Conservation (phyloP, 2,797 vertebrate species). For the Rhynchotus rufescens region DNA sequence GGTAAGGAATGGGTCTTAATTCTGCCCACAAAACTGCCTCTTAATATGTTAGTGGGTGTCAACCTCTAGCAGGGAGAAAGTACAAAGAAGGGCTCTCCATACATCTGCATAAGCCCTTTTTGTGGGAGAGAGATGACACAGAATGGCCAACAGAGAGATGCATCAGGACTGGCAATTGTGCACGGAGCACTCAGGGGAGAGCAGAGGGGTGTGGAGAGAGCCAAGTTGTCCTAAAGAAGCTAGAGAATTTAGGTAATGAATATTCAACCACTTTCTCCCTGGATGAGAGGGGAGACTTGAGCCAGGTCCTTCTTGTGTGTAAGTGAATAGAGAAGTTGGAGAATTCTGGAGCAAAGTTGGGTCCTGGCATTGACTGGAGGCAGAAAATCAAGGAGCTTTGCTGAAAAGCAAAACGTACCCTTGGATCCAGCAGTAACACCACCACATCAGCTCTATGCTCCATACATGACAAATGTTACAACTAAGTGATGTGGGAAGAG, state of each 20-base stretch:
- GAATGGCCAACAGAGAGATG: background rate
- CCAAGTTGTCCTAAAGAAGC: background rate
- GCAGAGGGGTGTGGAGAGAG: background rate
- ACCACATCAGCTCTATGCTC: background rate
- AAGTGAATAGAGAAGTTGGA: background rate
- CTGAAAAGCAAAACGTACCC: background rate
- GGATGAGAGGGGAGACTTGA: background rate
- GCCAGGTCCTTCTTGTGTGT: background rate
- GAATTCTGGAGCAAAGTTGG: background rate
- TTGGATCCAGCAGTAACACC: background rate
- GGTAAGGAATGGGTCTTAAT: slow-evolving; percentile 15
- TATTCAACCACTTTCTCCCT: background rate
- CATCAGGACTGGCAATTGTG: background rate
- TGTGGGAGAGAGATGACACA: accelerated
- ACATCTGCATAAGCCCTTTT: background rate
- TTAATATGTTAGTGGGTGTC: background rate
- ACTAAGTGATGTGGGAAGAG: background rate
- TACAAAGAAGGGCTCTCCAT: background rate
- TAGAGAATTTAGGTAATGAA: background rate
- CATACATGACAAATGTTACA: accelerated
- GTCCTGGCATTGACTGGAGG: background rate
- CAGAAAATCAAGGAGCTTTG: background rate
- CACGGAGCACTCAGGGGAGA: background rate
- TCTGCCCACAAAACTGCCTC: background rate
- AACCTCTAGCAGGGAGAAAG: background rate